phyloP scores from a whole-genome alignment of 2,797 vertebrate species.

The Antennarius maculatus region DNA sequence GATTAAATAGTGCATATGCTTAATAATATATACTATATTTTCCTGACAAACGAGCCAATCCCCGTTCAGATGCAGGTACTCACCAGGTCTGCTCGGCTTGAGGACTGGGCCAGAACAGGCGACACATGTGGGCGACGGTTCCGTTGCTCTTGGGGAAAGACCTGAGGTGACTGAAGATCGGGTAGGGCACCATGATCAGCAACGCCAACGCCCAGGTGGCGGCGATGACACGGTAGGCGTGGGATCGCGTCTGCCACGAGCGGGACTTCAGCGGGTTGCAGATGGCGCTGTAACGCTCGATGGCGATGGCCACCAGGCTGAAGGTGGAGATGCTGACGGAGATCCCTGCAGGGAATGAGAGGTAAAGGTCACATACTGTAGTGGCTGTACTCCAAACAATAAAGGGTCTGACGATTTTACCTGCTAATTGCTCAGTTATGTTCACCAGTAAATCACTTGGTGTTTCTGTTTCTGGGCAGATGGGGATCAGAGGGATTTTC shows the following conservation, averaged over 20 bases:
- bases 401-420: background rate
- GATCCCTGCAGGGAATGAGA: slow-evolving; percentile 79
- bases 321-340: slow-evolving; percentile 96
- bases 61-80: slow-evolving; percentile 45
- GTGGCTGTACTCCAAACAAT: background rate
- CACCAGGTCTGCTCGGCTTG: slow-evolving; percentile 87
- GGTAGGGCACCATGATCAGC: slow-evolving; percentile 93
- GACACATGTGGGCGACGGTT: slow-evolving; percentile 82
- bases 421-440: too few relatives aligned
- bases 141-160: slow-evolving; percentile 45
- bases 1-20: too few relatives aligned
- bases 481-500: too few relatives aligned
- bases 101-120: slow-evolving; percentile 84
- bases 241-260: slow-evolving; percentile 94
- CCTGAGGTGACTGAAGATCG: slow-evolving; percentile 82
- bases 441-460: too few relatives aligned
- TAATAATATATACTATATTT: background rate
- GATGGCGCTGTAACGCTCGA: slow-evolving; percentile 95
- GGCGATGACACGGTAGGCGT: slow-evolving; percentile 90
- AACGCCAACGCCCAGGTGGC: slow-evolving; percentile 89
- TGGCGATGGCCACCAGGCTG: slow-evolving; percentile 95
- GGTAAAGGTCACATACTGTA: too few relatives aligned
- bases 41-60: background rate
- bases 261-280: slow-evolving; percentile 93
- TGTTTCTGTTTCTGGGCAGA: too few relatives aligned